Conservation (phyloP, 1,140 invertebrate species). For the Chrysomallon squamiferum region DNA sequence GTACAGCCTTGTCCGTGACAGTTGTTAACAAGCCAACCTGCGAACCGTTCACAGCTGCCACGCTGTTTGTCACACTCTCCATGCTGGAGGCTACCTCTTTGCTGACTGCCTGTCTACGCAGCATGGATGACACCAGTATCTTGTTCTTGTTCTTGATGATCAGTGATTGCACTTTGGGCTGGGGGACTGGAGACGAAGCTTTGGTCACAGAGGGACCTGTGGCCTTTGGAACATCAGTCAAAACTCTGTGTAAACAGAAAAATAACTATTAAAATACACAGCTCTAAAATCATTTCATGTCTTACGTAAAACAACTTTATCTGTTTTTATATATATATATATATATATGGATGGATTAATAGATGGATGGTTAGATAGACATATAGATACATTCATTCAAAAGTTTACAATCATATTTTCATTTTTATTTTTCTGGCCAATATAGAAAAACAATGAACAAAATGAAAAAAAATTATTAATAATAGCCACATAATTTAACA, state of each 20-base stretch:
- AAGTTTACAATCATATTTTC: too few relatives aligned
- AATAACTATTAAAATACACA: neutral
- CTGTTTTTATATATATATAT: neutral
- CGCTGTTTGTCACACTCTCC: slow-evolving; percentile 6
- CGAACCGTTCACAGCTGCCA: neutral
- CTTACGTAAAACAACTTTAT: neutral
- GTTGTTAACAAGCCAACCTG: slow-evolving; percentile 20
- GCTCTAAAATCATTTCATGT: neutral
- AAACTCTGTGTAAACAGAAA: slow-evolving; percentile 26
- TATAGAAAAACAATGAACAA: too few relatives aligned
- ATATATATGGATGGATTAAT: neutral
- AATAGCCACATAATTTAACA: too few relatives aligned
- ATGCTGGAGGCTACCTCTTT: slow-evolving; percentile 30
- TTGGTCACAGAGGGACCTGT: slow-evolving; percentile 33
- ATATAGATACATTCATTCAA: too few relatives aligned
- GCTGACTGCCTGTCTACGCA: slow-evolving; percentile 53
- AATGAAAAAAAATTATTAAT: too few relatives aligned
- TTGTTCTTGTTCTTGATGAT: slow-evolving; percentile 22
- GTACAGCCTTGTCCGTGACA: slow-evolving; percentile 5
- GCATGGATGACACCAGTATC: slow-evolving; percentile 54
- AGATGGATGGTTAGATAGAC: too few relatives aligned
- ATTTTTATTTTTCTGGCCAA: too few relatives aligned
- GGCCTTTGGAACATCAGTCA: slow-evolving; percentile 50
- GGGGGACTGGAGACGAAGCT: slow-evolving; percentile 13
- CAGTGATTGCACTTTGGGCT: slow-evolving; percentile 28